These are phyloP conservation scores for Astropecten irregularis DNA, from an alignment of 53 echinoderm and acorn worm species.

Conservation along the genomic window DNA sequence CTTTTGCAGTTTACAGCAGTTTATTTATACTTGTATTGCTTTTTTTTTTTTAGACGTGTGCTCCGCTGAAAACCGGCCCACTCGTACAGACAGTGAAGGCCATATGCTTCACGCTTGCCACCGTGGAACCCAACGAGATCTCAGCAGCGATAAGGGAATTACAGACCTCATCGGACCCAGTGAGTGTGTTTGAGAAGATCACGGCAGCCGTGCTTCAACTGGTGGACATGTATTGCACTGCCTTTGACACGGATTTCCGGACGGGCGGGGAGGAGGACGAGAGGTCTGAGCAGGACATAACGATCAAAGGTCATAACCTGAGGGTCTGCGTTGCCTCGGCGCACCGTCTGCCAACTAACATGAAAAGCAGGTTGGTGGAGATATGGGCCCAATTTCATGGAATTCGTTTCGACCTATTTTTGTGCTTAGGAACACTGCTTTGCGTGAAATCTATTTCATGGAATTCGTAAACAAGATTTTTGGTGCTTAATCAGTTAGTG, in stretches of 20 bases:
- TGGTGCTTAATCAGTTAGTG: too few relatives aligned
- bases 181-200: slow-evolving; percentile 48
- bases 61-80: slow-evolving; percentile 64
- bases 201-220: slow-evolving; percentile 78
- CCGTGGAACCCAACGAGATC: slow-evolving; percentile 90
- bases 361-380: slow-evolving; percentile 48
- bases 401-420: too few relatives aligned
- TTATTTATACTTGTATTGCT: neutral
- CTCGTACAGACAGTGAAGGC: slow-evolving; percentile 93
- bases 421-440: too few relatives aligned
- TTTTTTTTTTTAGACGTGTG: slow-evolving; percentile 42
- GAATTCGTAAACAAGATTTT: too few relatives aligned
- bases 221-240: slow-evolving; percentile 88
- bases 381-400: too few relatives aligned
- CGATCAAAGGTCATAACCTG: slow-evolving; percentile 76
- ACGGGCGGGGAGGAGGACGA: slow-evolving; percentile 45
- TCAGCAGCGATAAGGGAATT: slow-evolving; percentile 62
- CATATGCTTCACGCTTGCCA: slow-evolving; percentile 87
- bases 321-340: slow-evolving; percentile 80
- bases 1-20: neutral
- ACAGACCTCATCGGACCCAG: neutral
- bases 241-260: slow-evolving; percentile 88
- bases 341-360: slow-evolving; percentile 81
- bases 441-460: too few relatives aligned
- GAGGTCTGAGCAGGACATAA: slow-evolving; percentile 59